A percentile compares a stretch with the other conserved stretches of the same genome.
phyloP scores from a whole-genome alignment of 1,140 invertebrate species.

The Trichomalopsis sarcophagae region DNA sequence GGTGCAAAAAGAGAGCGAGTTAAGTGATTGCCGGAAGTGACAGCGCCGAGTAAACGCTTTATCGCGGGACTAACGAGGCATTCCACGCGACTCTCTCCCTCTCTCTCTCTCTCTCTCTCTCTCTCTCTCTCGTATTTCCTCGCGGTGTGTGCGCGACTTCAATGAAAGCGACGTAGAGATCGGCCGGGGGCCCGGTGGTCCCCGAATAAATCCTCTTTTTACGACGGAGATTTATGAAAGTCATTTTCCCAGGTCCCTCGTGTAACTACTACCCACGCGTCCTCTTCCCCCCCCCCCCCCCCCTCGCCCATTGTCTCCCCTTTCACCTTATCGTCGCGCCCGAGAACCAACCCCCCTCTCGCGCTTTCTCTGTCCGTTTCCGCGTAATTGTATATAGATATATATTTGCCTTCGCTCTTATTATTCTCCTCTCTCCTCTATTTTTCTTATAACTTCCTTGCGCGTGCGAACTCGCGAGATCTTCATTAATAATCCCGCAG shows the following conservation, averaged over 20 bases:
- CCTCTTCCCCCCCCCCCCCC: background rate
- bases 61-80: constrained; percentile 70
- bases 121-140: constrained; percentile 18
- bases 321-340: background rate
- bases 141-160: constrained; percentile 47
- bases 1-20: constrained; percentile 41
- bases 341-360: background rate
- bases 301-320: background rate
- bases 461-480: background rate
- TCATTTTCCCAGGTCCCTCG: constrained; percentile 58
- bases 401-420: background rate
- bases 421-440: background rate
- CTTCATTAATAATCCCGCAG: constrained; percentile 31
- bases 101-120: constrained; percentile 19
- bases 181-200: constrained; percentile 39
- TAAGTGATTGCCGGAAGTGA: constrained; percentile 70
- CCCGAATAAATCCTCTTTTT: constrained; percentile 72
- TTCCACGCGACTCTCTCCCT: constrained; percentile 52
- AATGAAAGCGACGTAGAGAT: constrained; percentile 60
- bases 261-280: constrained; percentile 1
- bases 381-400: constrained; percentile 9
- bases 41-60: constrained; percentile 67
- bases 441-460: constrained; percentile 1
- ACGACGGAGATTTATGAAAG: constrained; percentile 73
- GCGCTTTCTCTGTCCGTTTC: background rate